Evolutionary conservation across 2,888 invertebrate genomes (phyloP).

Genomic region (Agonopterix alstromeriana): DNA sequence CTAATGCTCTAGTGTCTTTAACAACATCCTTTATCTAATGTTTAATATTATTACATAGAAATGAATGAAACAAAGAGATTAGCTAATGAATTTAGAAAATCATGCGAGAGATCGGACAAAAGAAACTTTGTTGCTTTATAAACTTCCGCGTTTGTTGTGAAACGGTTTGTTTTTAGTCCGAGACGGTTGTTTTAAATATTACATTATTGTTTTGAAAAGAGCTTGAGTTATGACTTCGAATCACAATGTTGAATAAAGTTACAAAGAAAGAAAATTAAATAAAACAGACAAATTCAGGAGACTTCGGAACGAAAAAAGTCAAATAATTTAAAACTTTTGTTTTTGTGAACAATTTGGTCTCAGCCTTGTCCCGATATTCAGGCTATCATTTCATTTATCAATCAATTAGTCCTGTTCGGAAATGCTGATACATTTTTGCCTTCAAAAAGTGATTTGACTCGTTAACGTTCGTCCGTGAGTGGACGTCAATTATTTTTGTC

Average conservation of each 20-base stretch:
- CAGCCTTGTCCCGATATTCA: too few relatives aligned
- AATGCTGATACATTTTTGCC: too few relatives aligned
- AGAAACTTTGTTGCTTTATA: conserved; percentile 19
- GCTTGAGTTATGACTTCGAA: background rate
- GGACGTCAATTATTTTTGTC: background rate
- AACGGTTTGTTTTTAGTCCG: conserved; percentile 2
- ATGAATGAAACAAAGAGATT: background rate
- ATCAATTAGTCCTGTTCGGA: too few relatives aligned
- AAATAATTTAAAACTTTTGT: too few relatives aligned
- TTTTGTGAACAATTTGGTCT: too few relatives aligned
- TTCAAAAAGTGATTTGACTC: too few relatives aligned
- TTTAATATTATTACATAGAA: background rate
- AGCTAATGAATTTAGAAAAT: background rate
- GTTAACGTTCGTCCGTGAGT: background rate
- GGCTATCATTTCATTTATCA: too few relatives aligned
- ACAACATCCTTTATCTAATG: too few relatives aligned
- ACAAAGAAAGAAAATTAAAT: background rate
- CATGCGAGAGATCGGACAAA: conserved; percentile 13
- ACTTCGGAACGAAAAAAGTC: too few relatives aligned
- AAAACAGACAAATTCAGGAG: too few relatives aligned
- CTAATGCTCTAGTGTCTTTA: too few relatives aligned
- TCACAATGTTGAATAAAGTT: background rate
- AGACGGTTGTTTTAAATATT: background rate
- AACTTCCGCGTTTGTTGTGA: conserved; percentile 15
- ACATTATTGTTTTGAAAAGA: background rate